These are phyloP conservation scores for Megaptera novaeangliae DNA, from an alignment of 2,113 vertebrate species.

Conservation along the genomic window DNA sequence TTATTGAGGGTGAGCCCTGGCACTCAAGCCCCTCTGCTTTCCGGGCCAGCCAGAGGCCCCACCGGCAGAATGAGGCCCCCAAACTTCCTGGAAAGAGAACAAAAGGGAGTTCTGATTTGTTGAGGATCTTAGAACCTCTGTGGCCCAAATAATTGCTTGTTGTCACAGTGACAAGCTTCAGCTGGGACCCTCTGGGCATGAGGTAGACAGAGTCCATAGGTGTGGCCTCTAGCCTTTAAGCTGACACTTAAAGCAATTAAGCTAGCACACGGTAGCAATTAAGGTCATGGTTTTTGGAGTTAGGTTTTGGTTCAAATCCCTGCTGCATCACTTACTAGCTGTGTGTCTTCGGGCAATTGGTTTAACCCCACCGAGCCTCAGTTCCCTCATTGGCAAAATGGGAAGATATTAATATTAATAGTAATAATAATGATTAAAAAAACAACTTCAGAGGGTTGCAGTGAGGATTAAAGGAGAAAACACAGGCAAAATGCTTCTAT, in stretches of 20 bases:
- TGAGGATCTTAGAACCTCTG: background rate
- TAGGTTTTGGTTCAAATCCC: background rate
- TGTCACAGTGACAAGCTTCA: background rate
- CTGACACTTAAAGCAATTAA: background rate
- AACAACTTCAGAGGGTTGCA: background rate
- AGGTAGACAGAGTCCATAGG: fast-evolving
- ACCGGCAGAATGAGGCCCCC: too few species aligned
- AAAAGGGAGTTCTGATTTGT: background rate
- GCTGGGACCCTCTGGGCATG: background rate
- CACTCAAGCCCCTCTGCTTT: background rate
- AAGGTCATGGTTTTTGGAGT: background rate
- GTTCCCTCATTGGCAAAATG: background rate
- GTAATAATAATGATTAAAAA: background rate
- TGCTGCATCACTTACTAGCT: background rate
- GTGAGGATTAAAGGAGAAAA: background rate
- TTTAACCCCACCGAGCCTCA: background rate
- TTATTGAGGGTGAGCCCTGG: background rate
- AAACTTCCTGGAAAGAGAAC: background rate
- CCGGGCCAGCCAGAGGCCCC: background rate
- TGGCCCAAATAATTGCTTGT: background rate
- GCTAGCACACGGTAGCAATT: background rate
- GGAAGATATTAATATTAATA: background rate
- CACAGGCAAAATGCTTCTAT: background rate
- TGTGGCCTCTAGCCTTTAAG: background rate
- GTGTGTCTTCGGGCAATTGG: background rate